phyloP scores from a whole-genome alignment of 1,140 invertebrate genomes.

The Doryteuthis pealeii region DNA sequence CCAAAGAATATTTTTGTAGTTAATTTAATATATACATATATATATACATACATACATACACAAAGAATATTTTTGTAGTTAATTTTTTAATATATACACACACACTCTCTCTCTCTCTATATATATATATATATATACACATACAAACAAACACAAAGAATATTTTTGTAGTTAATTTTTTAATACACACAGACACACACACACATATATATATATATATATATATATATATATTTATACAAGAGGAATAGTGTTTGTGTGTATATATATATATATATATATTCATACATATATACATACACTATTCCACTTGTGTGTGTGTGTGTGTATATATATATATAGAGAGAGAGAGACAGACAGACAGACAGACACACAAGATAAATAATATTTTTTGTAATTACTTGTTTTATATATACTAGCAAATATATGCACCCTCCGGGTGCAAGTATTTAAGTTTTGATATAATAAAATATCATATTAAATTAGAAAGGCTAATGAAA shows the following conservation, averaged over 20 bases:
- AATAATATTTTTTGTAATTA: not conserved
- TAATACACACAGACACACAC: not conserved
- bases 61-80: no score
- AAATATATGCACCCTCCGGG: no score
- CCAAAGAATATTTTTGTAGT: no score
- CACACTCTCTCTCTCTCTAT: not conserved
- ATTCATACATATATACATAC: not conserved
- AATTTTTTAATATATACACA: no score
- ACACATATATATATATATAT: not conserved
- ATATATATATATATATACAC: not conserved
- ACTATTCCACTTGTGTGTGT: not conserved
- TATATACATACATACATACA: no score
- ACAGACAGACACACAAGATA: not conserved
- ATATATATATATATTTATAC: not conserved
- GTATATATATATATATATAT: conserved; percentile 7
- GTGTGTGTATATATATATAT: not conserved
- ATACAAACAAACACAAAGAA: not conserved
- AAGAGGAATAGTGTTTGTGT: not conserved
- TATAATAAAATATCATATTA: no score
- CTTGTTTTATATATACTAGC: no score
- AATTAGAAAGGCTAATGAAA: no score
- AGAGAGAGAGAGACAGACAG: not conserved
- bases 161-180: not conserved
- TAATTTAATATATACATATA: no score
- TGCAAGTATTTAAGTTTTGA: no score